Evolutionary conservation across 2,888 invertebrate species (phyloP).

Genomic region (Raillietiella orientalis): DNA sequence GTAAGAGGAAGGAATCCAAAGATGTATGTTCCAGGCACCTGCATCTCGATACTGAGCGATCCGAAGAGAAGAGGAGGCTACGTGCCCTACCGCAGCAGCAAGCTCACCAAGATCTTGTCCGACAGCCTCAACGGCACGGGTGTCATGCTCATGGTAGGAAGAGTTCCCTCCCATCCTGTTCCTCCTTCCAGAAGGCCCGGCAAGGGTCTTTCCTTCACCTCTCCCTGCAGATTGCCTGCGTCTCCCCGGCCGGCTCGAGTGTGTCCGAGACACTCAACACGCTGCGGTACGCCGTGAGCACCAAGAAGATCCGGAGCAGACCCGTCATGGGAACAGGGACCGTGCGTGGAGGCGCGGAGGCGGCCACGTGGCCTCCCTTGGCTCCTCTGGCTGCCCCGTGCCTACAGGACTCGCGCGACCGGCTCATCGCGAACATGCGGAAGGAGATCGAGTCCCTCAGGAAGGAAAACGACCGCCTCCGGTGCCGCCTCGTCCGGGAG

Average conservation of each 20-base stretch:
- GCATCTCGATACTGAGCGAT: conserved; percentile 67
- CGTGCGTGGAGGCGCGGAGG: neutral
- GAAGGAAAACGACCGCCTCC: conserved; percentile 57
- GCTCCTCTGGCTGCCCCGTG: conserved; percentile 1
- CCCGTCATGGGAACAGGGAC: conserved; percentile 46
- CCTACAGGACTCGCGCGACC: conserved; percentile 55
- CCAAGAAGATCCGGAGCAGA: conserved; percentile 68
- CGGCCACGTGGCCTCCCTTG: conserved; percentile 1
- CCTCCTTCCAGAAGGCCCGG: neutral
- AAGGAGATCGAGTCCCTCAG: conserved; percentile 52
- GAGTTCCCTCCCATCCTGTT: neutral
- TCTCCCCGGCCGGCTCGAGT: conserved; percentile 61
- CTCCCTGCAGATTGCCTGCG: conserved; percentile 46
- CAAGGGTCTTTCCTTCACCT: neutral
- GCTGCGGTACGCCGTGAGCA: conserved; percentile 59
- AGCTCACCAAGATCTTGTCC: conserved; percentile 64
- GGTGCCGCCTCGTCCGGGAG: no score
- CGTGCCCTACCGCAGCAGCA: conserved; percentile 78
- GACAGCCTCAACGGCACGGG: conserved; percentile 81
- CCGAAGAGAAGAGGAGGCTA: conserved; percentile 41
- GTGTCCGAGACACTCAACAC: conserved; percentile 64
- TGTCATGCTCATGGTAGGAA: conserved; percentile 57
- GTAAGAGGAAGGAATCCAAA: no score
- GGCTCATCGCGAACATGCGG: conserved; percentile 55
- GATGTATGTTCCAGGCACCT: conserved; percentile 33